Conservation (phyloP, 1,140 invertebrate genomes). For the Drosophila melanica region DNA sequence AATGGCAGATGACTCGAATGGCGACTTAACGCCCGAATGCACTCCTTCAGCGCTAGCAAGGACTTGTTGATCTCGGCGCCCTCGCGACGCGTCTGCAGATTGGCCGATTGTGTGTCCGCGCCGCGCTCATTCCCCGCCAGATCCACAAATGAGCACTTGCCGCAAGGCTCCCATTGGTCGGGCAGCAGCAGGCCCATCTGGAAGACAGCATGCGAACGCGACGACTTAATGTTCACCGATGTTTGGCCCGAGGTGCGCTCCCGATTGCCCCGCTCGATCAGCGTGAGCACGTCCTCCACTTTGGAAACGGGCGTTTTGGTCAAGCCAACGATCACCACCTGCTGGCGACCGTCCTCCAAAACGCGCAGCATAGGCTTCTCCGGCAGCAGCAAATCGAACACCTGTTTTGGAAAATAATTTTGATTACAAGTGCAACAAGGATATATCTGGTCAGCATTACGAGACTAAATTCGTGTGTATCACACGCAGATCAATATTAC, state of each 20-base stretch:
- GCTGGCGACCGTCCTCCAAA: slow-evolving; percentile 95
- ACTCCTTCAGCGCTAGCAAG: slow-evolving; percentile 97
- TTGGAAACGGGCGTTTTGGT: slow-evolving; percentile 92
- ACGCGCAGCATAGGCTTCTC: slow-evolving; percentile 96
- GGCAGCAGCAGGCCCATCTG: slow-evolving; percentile 89
- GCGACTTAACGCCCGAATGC: slow-evolving; percentile 97
- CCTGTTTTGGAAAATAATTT: slow-evolving; percentile 84
- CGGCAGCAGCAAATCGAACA: slow-evolving; percentile 96
- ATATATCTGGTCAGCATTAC: no score
- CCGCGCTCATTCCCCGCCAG: slow-evolving; percentile 99
- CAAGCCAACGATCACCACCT: slow-evolving; percentile 95
- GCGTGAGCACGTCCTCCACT: slow-evolving; percentile 94
- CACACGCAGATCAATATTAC: no score
- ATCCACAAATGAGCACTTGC: slow-evolving; percentile 99
- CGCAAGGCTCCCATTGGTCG: slow-evolving; percentile 87
- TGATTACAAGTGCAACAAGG: no score
- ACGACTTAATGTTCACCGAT: slow-evolving; percentile 95
- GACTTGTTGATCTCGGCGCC: slow-evolving; percentile 99
- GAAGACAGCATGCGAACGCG: slow-evolving; percentile 97
- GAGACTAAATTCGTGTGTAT: no score
- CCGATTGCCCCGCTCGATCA: slow-evolving; percentile 92
- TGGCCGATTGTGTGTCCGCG: slow-evolving; percentile 92
- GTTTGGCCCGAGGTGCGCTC: slow-evolving; percentile 95
- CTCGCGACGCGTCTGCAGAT: slow-evolving; percentile 97
- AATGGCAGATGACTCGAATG: slow-evolving; percentile 98